phyloP scores from a whole-genome alignment of 2,888 invertebrate genomes.

The Mactromeris polynyma region DNA sequence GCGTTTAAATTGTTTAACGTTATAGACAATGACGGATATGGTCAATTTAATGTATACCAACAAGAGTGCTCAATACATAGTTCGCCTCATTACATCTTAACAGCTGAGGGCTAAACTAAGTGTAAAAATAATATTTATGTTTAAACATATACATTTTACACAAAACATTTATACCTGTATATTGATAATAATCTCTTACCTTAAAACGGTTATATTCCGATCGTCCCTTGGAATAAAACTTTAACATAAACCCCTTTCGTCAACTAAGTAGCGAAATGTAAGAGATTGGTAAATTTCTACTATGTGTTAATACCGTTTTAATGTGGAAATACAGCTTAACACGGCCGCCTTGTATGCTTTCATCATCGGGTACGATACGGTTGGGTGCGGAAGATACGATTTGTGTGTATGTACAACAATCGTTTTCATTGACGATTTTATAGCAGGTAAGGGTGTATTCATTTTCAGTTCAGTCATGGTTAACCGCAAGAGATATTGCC shows the following conservation, averaged over 20 bases:
- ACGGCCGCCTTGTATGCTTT: conserved; percentile 3
- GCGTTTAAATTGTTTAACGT: no score
- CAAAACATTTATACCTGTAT: not conserved
- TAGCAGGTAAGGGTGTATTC: not conserved
- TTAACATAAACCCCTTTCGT: not conserved
- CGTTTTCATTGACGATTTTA: not conserved
- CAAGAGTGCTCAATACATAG: no score
- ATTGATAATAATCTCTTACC: not conserved
- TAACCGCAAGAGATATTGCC: no score
- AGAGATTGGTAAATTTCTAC: not conserved
- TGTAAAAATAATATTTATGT: not conserved
- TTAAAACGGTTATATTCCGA: not conserved
- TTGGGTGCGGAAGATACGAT: not conserved
- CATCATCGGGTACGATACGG: conserved; percentile 23
- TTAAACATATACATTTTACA: not conserved
- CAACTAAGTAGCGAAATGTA: not conserved
- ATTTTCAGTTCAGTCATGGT: not conserved
- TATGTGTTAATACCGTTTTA: not conserved
- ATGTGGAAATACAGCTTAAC: conserved; percentile 1
- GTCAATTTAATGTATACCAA: no score
- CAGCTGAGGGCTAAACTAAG: not conserved
- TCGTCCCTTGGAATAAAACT: not conserved
- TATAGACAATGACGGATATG: no score
- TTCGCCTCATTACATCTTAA: not conserved
- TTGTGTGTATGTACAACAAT: not conserved